These are phyloP conservation scores for Asteroscopus sphinx DNA, from an alignment of 2,888 invertebrate genomes.

Conservation along the genomic window DNA sequence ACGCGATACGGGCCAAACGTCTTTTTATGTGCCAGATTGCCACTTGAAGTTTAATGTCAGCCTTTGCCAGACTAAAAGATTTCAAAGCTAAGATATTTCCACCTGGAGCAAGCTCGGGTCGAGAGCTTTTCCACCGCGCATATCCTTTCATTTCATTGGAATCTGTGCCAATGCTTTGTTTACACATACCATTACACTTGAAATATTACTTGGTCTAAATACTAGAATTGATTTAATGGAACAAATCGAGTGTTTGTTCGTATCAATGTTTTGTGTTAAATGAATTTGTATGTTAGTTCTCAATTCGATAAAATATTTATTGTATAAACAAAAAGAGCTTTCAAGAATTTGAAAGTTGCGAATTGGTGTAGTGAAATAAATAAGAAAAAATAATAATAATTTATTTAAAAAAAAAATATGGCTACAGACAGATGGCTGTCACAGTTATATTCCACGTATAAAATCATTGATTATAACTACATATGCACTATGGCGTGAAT, in stretches of 20 bases:
- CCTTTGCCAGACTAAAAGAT: slow-evolving; percentile 63
- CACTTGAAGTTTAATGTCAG: slow-evolving; percentile 45
- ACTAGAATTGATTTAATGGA: slow-evolving; percentile 44
- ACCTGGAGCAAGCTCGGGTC: slow-evolving; percentile 68
- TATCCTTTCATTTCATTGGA: slow-evolving; percentile 87
- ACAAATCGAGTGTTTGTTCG: slow-evolving; percentile 33
- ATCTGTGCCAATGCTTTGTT: slow-evolving; percentile 75
- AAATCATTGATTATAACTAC: too few species aligned
- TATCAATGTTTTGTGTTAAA: slow-evolving; percentile 22
- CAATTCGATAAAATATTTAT: background rate
- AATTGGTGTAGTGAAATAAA: too few species aligned
- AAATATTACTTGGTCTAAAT: slow-evolving; percentile 50
- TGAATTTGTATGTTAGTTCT: slow-evolving; percentile 15
- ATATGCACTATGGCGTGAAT: too few species aligned
- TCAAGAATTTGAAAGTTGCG: background rate
- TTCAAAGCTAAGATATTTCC: slow-evolving; percentile 71
- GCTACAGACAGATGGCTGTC: too few species aligned
- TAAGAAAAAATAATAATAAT: too few species aligned
- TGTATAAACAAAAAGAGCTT: background rate
- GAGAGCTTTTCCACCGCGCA: slow-evolving; percentile 77
- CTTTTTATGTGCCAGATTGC: slow-evolving; percentile 43
- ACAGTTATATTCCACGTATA: too few species aligned
- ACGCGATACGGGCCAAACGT: slow-evolving; percentile 4
- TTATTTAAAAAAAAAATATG: too few species aligned
- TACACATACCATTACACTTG: slow-evolving; percentile 60